Conservation (phyloP, 1,140 invertebrate species). For the Pogonomyrmex californicus region DNA sequence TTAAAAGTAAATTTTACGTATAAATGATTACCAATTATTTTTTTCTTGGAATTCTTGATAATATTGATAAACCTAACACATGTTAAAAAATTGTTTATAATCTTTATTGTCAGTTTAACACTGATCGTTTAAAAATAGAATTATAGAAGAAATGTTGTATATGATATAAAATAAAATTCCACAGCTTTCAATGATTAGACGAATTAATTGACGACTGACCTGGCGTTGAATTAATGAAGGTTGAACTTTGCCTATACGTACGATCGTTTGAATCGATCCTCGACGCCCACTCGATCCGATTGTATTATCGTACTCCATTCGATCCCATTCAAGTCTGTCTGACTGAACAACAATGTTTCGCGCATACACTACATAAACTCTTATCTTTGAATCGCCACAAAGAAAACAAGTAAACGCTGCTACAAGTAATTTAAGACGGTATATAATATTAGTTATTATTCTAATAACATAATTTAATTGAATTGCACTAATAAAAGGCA, state of each 20-base stretch:
- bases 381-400: conserved; percentile 30
- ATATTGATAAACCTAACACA: not conserved
- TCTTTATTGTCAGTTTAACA: not conserved
- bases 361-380: conserved; percentile 20
- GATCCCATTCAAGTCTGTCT: conserved; percentile 58
- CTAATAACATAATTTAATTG: conserved; percentile 8
- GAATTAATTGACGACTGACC: conserved; percentile 30
- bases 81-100: not conserved
- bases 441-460: conserved; percentile 4
- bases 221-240: conserved; percentile 65
- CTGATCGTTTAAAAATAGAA: not conserved
- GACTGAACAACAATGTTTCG: conserved; percentile 19
- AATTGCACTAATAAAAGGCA: not conserved
- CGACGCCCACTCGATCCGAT: conserved; percentile 46
- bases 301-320: conserved; percentile 46
- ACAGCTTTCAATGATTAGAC: not conserved
- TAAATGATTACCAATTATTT: not conserved
- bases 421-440: conserved; percentile 16
- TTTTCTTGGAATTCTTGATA: not conserved
- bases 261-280: conserved; percentile 60
- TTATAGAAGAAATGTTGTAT: not conserved
- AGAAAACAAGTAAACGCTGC: conserved; percentile 23
- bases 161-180: not conserved
- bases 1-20: not conserved
- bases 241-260: conserved; percentile 59